Base-by-base conservation (phyloP, 2,113 vertebrate species). In the Epinephelus moara region DNA sequence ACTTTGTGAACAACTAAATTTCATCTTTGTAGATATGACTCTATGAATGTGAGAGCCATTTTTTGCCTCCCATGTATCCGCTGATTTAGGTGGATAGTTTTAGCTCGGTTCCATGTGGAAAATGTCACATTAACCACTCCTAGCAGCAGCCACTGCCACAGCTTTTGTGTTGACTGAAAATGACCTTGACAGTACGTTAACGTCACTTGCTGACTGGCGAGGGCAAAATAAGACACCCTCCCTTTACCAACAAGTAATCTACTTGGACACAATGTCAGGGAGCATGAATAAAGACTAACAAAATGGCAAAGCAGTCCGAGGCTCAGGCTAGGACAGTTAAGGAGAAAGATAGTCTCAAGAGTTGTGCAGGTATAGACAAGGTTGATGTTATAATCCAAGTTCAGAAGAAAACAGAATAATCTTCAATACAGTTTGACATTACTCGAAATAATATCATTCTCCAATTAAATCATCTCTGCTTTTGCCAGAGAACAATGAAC, bases 401-500 rank as follows among this genome's bases (percentile, higher is more conserved):
- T 64, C 63, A 72, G 45, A 78, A 49, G 62, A 67, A 40, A 59
- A 80, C 67, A 50, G 15, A 64, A 69, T 73, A 49, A 63, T 71
- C 59, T 73, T 67, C 3, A 3, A 73, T 67, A 62, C 40, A 63
- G 56, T 72, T 74, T 80, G 13, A 80, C 68, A 89, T 75, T 8
- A 74, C 25, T 55, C 45, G 15, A 80, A 81, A 70, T 77, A 4
- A 59, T 23, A 75, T 80, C 57, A 57, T 61, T 66, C 21, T 67
- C 52, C 19, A 67, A 27, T 59, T 64, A 27, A 17, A 70, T 77
- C 71, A 33, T 27, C 50, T 59, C 64, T 64, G 50, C 11, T 12
- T 56, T 73, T 64, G 9, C 23, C 18, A 85, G 80, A 89, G 56
- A 70, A 70, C 75, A 85, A 63, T 75, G 50, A 71, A 64, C 52